These are phyloP conservation scores for Hyposoter didymator DNA, from an alignment of 2,888 invertebrate genomes.

Conservation along the genomic window DNA sequence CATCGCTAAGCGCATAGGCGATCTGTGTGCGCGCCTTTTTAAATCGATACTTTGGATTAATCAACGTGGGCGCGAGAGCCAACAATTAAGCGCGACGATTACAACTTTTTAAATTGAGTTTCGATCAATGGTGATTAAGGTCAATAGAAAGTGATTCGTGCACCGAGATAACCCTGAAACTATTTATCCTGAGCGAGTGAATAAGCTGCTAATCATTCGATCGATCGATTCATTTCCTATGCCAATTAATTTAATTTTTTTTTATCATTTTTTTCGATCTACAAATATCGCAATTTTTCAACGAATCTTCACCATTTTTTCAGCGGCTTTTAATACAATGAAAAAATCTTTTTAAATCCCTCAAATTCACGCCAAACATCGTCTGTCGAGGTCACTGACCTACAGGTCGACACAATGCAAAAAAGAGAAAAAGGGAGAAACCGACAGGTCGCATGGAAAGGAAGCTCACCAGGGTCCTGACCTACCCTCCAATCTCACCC, in stretches of 20 bases:
- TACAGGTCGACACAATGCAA: background rate
- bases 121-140: constrained; percentile 59
- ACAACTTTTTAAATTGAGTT: constrained; percentile 21
- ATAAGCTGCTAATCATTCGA: background rate
- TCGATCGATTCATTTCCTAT: background rate
- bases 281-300: background rate
- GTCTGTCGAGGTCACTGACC: constrained; percentile 32
- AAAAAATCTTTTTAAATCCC: background rate
- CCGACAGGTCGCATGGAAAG: background rate
- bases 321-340: background rate
- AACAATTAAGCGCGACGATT: constrained; percentile 54
- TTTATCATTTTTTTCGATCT: background rate
- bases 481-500: constrained; percentile 58
- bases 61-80: constrained; percentile 44
- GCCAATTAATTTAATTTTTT: background rate
- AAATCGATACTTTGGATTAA: constrained; percentile 29
- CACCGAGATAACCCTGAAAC: constrained; percentile 8
- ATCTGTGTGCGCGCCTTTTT: background rate
- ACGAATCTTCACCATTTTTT: background rate
- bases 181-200: background rate
- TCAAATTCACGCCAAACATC: background rate
- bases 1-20: background rate
- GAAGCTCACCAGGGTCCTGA: constrained; percentile 48
- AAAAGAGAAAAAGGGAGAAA: constrained; percentile 5
- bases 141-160: constrained; percentile 61